Percentiles rank a stretch among this genome's conserved stretches.
Conservation (phyloP, 2,797 vertebrate genomes). For the Vespertilio murinus region DNA sequence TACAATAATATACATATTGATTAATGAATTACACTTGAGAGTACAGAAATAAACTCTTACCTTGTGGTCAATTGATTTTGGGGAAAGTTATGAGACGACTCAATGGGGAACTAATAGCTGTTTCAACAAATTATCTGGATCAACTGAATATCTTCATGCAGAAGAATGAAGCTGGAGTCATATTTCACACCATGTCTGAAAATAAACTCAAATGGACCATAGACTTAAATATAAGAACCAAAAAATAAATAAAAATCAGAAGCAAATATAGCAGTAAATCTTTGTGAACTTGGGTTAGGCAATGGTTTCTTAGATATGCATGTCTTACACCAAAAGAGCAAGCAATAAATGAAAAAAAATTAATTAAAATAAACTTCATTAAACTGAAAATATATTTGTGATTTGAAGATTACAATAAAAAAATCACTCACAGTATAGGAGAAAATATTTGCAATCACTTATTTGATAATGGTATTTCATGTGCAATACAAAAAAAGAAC, state of each 20-base stretch:
- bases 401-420: neutral
- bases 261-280: neutral
- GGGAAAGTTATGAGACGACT: neutral
- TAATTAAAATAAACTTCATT: neutral
- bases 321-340: neutral
- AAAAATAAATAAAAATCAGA: neutral
- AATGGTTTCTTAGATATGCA: neutral
- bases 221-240: neutral
- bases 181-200: neutral
- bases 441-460: neutral
- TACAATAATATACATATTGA: neutral
- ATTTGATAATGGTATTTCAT: neutral
- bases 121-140: neutral
- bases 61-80: neutral
- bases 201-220: neutral
- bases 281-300: neutral
- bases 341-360: neutral
- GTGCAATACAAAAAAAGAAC: neutral
- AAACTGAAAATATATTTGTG: neutral
- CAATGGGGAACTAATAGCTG: neutral
- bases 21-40: neutral
- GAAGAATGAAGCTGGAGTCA: neutral
- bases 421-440: neutral
- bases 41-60: neutral
- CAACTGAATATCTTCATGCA: neutral